Base-by-base conservation (phyloP, 2,888 invertebrate species). In the Ormyrus rosae region DNA sequence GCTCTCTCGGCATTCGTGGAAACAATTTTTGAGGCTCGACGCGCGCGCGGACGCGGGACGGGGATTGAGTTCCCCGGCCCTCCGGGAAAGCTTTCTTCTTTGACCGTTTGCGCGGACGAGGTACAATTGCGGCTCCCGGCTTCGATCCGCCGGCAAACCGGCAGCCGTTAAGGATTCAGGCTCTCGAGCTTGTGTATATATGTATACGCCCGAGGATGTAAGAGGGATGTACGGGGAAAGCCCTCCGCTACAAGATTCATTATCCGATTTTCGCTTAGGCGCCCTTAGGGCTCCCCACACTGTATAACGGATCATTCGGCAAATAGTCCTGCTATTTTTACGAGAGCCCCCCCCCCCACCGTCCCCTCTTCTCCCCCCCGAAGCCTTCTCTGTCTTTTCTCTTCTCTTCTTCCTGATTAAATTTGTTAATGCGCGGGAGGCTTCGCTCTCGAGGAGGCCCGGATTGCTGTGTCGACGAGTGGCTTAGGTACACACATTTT, bases 281-380 rank as follows among this genome's bases (percentile, higher is more conserved):
- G 50, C 55, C 64, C 50, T 48, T 0, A 6, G 50, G 34, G 50
- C 50, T 34, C 6, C 34, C 34, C 34, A 0, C 6, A 58, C 46
- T 3, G 63, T 58, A 69, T 48, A 58, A 48, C 13, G 51, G 68
- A 75, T 60, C 60, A 45, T 64, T 55, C 58, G 46, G 55, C 56
- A 76, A 76, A 77, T 77, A 53, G 50, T 76, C 55, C 8, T 53
- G 48, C 69, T 77, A 77, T 64, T 77, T 77, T 77, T 55, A 56
- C 61, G 60, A 46, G 34, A 34, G 34, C 34, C 34, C 2, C 34
- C 3, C 4, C 19, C 34, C 34, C 2, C 34, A 0, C 4, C 19
- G 19, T 1, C 19, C 19, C 19, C 19, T 13, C 13, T 13, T 1
- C 34, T 4, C 34, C 3, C 34, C 34, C 34, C 34, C 34, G 34